Conservation (phyloP, 2,113 vertebrate species). For the Sebastes schlegelii region DNA sequence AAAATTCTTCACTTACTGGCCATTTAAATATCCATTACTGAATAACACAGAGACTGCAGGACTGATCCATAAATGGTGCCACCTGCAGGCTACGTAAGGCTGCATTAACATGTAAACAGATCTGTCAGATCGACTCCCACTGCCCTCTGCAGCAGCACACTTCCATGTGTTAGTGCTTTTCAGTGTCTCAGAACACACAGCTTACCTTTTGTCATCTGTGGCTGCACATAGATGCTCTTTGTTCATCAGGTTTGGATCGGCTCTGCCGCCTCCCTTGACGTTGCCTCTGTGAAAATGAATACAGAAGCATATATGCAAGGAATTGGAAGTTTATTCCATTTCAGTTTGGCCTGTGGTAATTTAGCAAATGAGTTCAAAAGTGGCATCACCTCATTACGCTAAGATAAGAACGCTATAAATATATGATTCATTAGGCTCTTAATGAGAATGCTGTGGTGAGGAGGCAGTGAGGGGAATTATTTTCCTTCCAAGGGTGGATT, state of each 20-base stretch:
- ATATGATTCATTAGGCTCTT: slow-evolving; percentile 79
- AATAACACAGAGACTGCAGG: slow-evolving; percentile 46
- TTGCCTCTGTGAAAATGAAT: slow-evolving; percentile 45
- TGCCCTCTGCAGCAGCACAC: slow-evolving; percentile 51
- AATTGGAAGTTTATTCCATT: slow-evolving; percentile 66
- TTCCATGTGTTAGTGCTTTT: slow-evolving; percentile 42
- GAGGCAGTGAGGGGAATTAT: slow-evolving; percentile 58
- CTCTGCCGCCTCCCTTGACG: not conserved
- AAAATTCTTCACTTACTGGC: slow-evolving; percentile 20
- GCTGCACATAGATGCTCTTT: slow-evolving; percentile 31
- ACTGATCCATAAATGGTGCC: slow-evolving; percentile 71
- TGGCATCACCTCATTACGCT: slow-evolving; percentile 75
- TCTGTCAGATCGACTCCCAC: slow-evolving; percentile 56
- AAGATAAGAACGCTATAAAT: slow-evolving; percentile 78
- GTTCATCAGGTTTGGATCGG: slow-evolving; percentile 24
- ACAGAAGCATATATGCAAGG: slow-evolving; percentile 43
- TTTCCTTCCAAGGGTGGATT: slow-evolving; percentile 64
- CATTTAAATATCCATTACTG: slow-evolving; percentile 52
- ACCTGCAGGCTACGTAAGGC: slow-evolving; percentile 71
- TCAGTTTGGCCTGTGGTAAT: slow-evolving; percentile 64
- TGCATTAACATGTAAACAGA: slow-evolving; percentile 68
- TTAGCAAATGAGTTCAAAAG: slow-evolving; percentile 75
- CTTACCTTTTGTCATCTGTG: slow-evolving; percentile 34
- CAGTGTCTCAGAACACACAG: slow-evolving; percentile 21
- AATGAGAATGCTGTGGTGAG: slow-evolving; percentile 72